phyloP scores from a whole-genome alignment of 2,888 invertebrate species.

The Aphidoletes aphidimyza region DNA sequence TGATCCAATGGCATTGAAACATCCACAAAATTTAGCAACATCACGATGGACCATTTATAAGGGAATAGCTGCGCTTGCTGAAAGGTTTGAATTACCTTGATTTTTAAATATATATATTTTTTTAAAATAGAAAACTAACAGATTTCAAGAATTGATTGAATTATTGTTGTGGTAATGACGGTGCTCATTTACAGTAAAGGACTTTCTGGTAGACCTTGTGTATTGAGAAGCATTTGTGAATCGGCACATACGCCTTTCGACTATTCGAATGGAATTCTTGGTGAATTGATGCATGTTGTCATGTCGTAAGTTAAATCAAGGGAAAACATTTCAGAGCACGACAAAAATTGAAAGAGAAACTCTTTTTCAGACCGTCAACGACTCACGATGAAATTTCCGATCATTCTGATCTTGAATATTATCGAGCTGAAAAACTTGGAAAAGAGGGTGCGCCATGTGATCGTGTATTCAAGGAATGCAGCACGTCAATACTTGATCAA shows the following conservation, averaged over 20 bases:
- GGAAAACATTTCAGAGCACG: background rate
- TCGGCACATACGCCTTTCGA: slow-evolving; percentile 76
- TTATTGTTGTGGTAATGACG: slow-evolving; percentile 58
- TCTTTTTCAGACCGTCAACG: slow-evolving; percentile 73
- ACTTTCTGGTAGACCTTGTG: slow-evolving; percentile 75
- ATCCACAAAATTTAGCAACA: slow-evolving; percentile 62
- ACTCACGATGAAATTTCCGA: slow-evolving; percentile 74
- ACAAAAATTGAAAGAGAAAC: background rate
- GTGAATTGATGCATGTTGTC: slow-evolving; percentile 79
- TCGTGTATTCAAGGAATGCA: slow-evolving; percentile 62
- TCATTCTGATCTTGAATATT: slow-evolving; percentile 77
- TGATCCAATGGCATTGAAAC: background rate
- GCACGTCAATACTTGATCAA: slow-evolving; percentile 62
- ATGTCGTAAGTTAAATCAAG: slow-evolving; percentile 63
- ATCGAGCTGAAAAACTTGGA: slow-evolving; percentile 77
- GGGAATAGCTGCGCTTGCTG: slow-evolving; percentile 71
- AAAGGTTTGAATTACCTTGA: slow-evolving; percentile 66
- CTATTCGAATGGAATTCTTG: slow-evolving; percentile 77
- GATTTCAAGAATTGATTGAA: slow-evolving; percentile 48
- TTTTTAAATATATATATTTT: too few species aligned
- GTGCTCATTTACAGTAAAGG: slow-evolving; percentile 72
- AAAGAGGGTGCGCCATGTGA: slow-evolving; percentile 64
- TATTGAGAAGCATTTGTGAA: slow-evolving; percentile 81
- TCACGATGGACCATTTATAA: slow-evolving; percentile 76
- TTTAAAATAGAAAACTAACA: slow-evolving; percentile 1